phyloP scores from a whole-genome alignment of 2,113 vertebrate species.

The Plecotus auritus region DNA sequence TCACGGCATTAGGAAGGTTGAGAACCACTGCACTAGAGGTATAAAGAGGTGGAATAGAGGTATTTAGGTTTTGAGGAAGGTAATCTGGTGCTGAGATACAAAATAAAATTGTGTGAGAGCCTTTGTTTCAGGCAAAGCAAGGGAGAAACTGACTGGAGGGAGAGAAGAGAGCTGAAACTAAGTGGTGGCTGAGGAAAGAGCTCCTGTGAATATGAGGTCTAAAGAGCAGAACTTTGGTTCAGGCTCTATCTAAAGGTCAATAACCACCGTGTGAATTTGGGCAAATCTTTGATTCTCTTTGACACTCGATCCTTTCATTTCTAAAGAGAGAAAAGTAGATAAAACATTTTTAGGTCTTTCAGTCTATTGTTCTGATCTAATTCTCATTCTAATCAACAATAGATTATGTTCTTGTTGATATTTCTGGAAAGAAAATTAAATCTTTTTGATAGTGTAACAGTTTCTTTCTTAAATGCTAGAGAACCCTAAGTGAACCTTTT shows the following conservation, averaged over 20 bases:
- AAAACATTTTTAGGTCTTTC: background rate
- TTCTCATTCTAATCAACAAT: background rate
- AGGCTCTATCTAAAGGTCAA: background rate
- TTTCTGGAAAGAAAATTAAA: background rate
- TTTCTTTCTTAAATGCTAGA: background rate
- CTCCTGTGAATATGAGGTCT: too few relatives aligned
- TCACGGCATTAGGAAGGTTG: too few relatives aligned
- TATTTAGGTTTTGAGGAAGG: background rate
- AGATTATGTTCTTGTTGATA: background rate
- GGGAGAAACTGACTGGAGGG: background rate
- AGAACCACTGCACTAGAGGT: background rate
- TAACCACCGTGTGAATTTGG: background rate
- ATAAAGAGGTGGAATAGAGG: background rate
- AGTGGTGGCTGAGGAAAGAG: background rate
- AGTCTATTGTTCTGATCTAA: background rate
- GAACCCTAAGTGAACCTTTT: background rate
- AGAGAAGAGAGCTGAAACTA: background rate
- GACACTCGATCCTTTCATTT: background rate
- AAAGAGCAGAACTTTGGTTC: background rate
- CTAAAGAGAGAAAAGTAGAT: background rate
- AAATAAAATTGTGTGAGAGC: background rate
- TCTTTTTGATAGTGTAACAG: background rate
- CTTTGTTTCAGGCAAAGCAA: background rate
- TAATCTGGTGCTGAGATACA: background rate
- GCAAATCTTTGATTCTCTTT: background rate